Base-by-base conservation (phyloP, 2,113 vertebrate species). In the Oncorhynchus keta region DNA sequence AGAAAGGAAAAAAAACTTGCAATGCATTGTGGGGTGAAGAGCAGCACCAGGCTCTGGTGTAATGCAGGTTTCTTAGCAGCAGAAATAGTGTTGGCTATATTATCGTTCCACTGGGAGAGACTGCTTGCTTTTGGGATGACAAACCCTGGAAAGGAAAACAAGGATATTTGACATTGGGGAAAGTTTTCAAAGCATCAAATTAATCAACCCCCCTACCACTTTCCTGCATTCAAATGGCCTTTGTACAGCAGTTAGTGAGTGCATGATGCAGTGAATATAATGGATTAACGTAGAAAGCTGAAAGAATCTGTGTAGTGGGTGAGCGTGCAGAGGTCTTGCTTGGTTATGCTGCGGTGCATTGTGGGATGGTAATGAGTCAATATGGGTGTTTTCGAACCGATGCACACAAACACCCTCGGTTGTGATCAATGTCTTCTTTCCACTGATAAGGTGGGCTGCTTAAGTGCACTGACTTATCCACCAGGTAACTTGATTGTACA, bases 41-140 rank as follows among this genome's bases (percentile, higher is more conserved):
- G 91, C 86, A 88, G 89, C 89, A 92, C 92, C 86, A 76, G 93
- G 94, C 93, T 95, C 94, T 94, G 92, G 88, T 62, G 59, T 62
- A 93, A 94, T 93, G 95, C 93, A 93, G 91, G 91, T 86, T 92
- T 93, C 89, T 93, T 94, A 94, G 92, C 93, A 95, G 95, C 93
- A 92, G 95, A 91, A 91, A 92, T 88, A 92, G 85, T 92, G 90
- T 18, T 90, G 88, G 87, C 95, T 96, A 96, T 93, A 96, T 95
- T 93, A 95, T 94, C 86, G 96, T 96, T 85, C 95, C 96, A 91
- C 96, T 96, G 91, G 95, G 95, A 93, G 95, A 95, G 92, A 91
- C 94, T 94, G 95, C 94, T 90, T 94, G 95, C 94, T 88, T 94
- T 94, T 93, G 97, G 93, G 95, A 94, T 89, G 96, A 95, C 86